Evolutionary conservation across 53 echinoderm and acorn worm species (phyloP).

Genomic region (Echinarachnius parma): DNA sequence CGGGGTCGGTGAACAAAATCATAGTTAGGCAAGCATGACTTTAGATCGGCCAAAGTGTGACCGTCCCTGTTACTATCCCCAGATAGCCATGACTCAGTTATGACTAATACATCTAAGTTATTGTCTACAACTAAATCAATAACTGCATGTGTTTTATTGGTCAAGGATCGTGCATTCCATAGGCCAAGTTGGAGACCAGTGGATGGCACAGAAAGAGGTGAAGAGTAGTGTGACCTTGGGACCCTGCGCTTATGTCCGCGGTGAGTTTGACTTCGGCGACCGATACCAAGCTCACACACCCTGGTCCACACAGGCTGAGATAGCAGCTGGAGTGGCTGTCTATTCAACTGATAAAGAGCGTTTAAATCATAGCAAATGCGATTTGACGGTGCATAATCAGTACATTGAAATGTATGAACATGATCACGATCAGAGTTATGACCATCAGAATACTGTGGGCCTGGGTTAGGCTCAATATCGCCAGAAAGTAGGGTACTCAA

Average conservation of each 20-base stretch:
- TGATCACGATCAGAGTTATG: background rate
- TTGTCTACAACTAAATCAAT: constrained; percentile 39
- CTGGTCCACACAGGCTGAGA: constrained; percentile 28
- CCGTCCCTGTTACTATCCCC: background rate
- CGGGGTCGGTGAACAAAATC: constrained; percentile 27
- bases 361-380: constrained; percentile 15
- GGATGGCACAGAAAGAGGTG: background rate
- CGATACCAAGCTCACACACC: constrained; percentile 30
- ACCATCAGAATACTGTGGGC: background rate
- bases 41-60: constrained; percentile 31
- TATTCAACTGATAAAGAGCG: constrained; percentile 23
- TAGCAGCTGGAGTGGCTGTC: constrained; percentile 11
- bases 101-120: constrained; percentile 28
- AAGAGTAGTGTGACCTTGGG: constrained; percentile 3
- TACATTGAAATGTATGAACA: background rate
- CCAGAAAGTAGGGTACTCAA: background rate
- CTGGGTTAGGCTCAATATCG: constrained; percentile 12
- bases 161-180: constrained; percentile 50
- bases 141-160: constrained; percentile 46
- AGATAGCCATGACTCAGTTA: constrained; percentile 44
- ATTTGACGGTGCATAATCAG: background rate
- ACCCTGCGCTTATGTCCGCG: constrained; percentile 33
- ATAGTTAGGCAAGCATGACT: constrained; percentile 15
- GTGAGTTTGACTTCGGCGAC: constrained; percentile 21
- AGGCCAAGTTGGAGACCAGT: constrained; percentile 26